Conservation (phyloP, 2,797 vertebrate genomes). For the Ataeniobius toweri region DNA sequence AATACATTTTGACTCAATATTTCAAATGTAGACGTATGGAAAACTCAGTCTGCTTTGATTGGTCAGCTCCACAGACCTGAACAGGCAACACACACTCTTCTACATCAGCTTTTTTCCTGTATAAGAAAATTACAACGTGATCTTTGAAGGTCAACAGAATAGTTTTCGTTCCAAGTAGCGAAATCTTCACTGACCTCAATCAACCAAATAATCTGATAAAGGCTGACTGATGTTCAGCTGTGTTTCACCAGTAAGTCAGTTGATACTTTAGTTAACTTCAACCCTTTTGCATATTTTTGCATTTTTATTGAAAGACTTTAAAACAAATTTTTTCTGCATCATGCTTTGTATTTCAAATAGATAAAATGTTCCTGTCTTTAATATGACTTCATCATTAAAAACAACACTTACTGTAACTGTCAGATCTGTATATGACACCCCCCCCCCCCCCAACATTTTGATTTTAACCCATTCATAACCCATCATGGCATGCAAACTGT, state of each 20-base stretch:
- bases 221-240: not conserved
- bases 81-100: not conserved
- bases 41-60: not conserved
- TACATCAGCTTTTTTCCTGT: not conserved
- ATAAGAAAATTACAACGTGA: not conserved
- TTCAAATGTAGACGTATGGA: not conserved
- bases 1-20: not conserved
- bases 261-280: not conserved
- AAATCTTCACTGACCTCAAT: not conserved
- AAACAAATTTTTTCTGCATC: not conserved
- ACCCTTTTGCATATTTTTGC: not conserved
- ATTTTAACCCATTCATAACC: not conserved
- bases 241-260: not conserved
- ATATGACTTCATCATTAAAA: not conserved
- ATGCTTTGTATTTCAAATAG: not conserved
- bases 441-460: not conserved
- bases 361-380: too few species aligned
- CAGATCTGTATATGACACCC: not conserved
- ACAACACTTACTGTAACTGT: not conserved
- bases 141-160: not conserved
- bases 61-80: not conserved
- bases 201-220: not conserved
- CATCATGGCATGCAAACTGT: constrained; percentile 6
- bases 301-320: too few species aligned
- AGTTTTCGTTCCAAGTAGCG: not conserved